These are phyloP conservation scores for Shargacucullia verbasci DNA, from an alignment of 2,888 invertebrate species.

Conservation along the genomic window DNA sequence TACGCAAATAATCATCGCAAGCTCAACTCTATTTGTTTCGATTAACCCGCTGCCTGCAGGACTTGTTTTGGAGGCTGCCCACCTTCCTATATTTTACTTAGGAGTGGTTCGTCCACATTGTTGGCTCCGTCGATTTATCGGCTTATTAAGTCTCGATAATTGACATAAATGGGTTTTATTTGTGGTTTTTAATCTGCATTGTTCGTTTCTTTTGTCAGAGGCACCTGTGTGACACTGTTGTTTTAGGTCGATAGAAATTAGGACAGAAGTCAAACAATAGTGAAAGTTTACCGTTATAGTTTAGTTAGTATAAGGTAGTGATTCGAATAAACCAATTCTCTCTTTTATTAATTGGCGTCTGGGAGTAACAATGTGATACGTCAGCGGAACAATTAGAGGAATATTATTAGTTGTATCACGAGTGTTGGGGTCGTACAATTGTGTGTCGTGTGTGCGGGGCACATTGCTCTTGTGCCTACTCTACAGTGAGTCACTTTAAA, in stretches of 20 bases:
- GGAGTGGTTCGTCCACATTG: slow-evolving; percentile 54
- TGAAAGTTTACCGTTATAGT: slow-evolving; percentile 51
- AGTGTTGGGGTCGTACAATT: slow-evolving; percentile 38
- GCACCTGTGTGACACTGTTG: slow-evolving; percentile 37
- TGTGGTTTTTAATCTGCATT: slow-evolving; percentile 43
- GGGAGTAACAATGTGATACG: slow-evolving; percentile 38
- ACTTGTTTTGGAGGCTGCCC: slow-evolving; percentile 53
- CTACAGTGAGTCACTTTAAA: slow-evolving; percentile 74
- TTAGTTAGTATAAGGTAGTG: slow-evolving; percentile 34
- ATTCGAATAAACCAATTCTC: slow-evolving; percentile 22
- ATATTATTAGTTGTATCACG: slow-evolving; percentile 35
- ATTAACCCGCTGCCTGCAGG: slow-evolving; percentile 32
- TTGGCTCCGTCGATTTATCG: slow-evolving; percentile 52
- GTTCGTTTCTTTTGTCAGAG: slow-evolving; percentile 37
- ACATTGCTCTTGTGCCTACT: slow-evolving; percentile 47
- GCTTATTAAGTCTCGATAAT: slow-evolving; percentile 68
- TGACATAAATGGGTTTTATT: slow-evolving; percentile 65
- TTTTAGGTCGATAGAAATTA: slow-evolving; percentile 47
- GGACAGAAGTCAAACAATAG: slow-evolving; percentile 51
- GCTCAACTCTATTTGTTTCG: slow-evolving; percentile 50
- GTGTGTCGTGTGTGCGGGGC: slow-evolving; percentile 47
- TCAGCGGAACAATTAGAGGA: slow-evolving; percentile 56
- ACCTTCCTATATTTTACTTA: slow-evolving; percentile 58
- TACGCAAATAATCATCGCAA: slow-evolving; percentile 39
- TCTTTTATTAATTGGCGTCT: slow-evolving; percentile 35